Evolutionary conservation across 2,797 vertebrate species (phyloP).

Genomic region (Anomalospiza imberbis): DNA sequence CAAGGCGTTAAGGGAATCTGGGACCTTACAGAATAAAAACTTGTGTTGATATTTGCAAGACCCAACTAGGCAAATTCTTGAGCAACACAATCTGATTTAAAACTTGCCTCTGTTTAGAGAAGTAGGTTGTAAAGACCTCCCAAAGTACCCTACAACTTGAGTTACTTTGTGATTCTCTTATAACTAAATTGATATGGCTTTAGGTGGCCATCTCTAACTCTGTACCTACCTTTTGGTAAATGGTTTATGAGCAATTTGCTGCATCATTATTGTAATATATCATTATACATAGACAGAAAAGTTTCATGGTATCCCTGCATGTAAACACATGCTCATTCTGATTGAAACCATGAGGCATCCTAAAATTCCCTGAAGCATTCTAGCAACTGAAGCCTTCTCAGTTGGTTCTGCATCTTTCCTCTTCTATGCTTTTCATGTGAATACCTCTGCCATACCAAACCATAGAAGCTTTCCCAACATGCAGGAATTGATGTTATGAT

Average conservation of each 20-base stretch:
- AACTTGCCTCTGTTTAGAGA: not conserved
- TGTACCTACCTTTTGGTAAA: not conserved
- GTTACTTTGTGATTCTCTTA: not conserved
- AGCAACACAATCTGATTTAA: not conserved
- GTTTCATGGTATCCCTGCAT: not conserved
- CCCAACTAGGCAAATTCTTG: not conserved
- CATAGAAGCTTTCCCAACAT: rapidly evolving
- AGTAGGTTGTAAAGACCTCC: not conserved
- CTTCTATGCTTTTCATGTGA: not conserved
- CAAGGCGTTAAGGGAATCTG: not conserved
- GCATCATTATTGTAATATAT: not conserved
- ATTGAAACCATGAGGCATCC: not conserved
- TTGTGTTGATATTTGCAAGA: not conserved
- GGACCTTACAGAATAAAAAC: not conserved
- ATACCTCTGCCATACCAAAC: not conserved
- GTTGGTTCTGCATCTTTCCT: not conserved
- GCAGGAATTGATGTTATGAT: not conserved
- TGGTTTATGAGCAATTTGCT: not conserved
- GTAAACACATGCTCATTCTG: not conserved
- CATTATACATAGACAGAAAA: not conserved
- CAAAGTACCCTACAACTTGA: not conserved
- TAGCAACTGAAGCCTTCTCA: not conserved
- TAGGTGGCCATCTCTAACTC: not conserved
- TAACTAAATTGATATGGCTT: not conserved
- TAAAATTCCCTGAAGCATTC: not conserved